These are phyloP conservation scores for Neotragus moschatus DNA, from an alignment of 2,113 vertebrate genomes.

Conservation along the genomic window DNA sequence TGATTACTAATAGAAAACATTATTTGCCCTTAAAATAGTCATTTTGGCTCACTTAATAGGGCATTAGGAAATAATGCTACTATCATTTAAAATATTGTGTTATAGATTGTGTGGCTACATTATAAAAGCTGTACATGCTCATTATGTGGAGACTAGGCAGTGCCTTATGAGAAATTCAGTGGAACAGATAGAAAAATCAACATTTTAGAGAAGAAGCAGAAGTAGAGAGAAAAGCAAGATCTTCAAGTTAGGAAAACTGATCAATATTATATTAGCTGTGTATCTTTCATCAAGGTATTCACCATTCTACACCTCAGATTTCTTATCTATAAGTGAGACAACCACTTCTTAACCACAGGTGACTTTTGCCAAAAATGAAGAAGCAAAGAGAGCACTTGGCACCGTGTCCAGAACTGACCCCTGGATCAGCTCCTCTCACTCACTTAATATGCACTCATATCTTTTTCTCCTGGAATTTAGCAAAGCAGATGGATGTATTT, in stretches of 20 bases:
- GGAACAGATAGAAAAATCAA: neutral
- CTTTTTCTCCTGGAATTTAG: neutral
- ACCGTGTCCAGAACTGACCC: rapidly evolving
- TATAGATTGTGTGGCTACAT: neutral
- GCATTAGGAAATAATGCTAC: conserved; percentile 31
- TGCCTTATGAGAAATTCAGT: neutral
- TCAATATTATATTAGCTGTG: neutral
- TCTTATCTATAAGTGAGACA: neutral
- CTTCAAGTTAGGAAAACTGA: neutral
- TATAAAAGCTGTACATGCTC: neutral
- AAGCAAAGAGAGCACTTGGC: neutral
- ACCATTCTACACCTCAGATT: neutral
- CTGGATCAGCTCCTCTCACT: neutral
- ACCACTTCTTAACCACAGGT: neutral
- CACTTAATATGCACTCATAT: neutral
- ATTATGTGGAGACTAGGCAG: neutral
- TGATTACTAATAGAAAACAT: conserved; percentile 14
- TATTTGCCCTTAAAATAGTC: conserved; percentile 30
- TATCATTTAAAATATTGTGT: neutral
- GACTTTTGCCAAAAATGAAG: neutral
- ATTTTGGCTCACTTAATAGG: conserved; percentile 13
- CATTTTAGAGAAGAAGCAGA: neutral
- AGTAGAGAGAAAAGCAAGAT: neutral
- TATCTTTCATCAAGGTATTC: neutral
- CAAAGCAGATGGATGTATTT: neutral